phyloP scores from a whole-genome alignment of 2,113 vertebrate species.

The Taxidea taxus region DNA sequence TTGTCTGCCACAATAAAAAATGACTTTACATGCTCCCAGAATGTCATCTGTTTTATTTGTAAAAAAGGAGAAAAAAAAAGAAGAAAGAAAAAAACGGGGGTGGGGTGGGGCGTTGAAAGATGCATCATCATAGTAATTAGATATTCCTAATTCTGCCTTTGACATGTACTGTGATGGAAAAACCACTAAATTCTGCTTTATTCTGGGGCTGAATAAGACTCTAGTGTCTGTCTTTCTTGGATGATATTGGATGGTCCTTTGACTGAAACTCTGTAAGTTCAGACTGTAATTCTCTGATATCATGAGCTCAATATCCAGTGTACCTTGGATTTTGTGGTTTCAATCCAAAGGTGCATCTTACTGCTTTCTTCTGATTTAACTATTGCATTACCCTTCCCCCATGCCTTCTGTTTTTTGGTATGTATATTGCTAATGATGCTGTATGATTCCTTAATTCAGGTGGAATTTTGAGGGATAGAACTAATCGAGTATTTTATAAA shows the following conservation, averaged over 20 bases:
- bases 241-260: slow-evolving; percentile 1
- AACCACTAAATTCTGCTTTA: slow-evolving; percentile 12
- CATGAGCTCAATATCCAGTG: background rate
- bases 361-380: background rate
- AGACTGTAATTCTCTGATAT: slow-evolving; percentile 18
- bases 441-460: background rate
- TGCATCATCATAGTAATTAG: background rate
- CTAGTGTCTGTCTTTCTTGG: background rate
- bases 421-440: background rate
- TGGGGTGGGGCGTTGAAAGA: background rate
- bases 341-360: background rate
- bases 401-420: background rate
- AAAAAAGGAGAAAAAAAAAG: background rate
- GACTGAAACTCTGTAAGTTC: slow-evolving; percentile 19
- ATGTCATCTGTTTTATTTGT: slow-evolving; percentile 23
- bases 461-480: slow-evolving; percentile 23
- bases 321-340: background rate
- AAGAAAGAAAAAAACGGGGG: too few relatives aligned
- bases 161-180: background rate
- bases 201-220: slow-evolving; percentile 3
- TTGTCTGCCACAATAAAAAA: background rate
- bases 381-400: background rate
- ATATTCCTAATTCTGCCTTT: slow-evolving; percentile 40
- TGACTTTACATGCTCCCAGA: slow-evolving; percentile 15
- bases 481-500: slow-evolving; percentile 25